phyloP scores from a whole-genome alignment of 2,888 invertebrate genomes.

The Lordiphosa fenestrarum region DNA sequence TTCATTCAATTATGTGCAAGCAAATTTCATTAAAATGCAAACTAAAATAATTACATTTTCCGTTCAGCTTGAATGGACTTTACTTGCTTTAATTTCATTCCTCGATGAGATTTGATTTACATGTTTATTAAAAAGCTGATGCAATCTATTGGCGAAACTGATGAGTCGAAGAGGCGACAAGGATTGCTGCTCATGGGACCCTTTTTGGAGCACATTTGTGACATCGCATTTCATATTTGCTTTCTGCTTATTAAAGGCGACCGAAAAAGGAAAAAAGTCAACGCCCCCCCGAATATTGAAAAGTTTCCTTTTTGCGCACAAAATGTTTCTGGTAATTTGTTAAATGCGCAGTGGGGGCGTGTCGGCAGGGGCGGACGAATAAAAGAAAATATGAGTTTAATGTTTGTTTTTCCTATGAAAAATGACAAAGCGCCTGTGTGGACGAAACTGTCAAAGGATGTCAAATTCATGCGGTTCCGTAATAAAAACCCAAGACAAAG shows the following conservation, averaged over 20 bases:
- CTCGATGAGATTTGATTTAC: conserved; percentile 8
- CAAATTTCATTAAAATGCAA: conserved; percentile 8
- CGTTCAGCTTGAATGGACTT: conserved; percentile 17
- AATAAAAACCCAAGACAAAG: conserved; percentile 46
- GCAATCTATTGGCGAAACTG: conserved; percentile 34
- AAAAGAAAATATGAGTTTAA: conserved; percentile 38
- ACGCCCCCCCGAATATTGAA: conserved; percentile 43
- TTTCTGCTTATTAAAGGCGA: conserved; percentile 39
- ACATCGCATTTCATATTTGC: conserved; percentile 35
- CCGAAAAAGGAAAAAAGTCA: conserved; percentile 28
- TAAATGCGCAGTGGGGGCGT: conserved; percentile 35
- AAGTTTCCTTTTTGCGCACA: conserved; percentile 34
- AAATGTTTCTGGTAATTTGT: conserved; percentile 61
- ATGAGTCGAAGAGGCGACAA: conserved; percentile 47
- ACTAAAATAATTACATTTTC: conserved; percentile 24
- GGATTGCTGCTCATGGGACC: conserved; percentile 37
- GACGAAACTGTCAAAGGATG: conserved; percentile 71
- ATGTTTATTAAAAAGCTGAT: conserved; percentile 12
- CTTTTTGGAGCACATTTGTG: conserved; percentile 42
- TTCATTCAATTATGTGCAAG: conserved; percentile 39
- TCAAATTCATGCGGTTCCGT: conserved; percentile 67
- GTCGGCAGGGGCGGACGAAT: background rate
- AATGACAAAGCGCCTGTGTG: conserved; percentile 67
- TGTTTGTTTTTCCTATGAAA: conserved; percentile 54
- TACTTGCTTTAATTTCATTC: conserved; percentile 30